Conservation (phyloP, 2,888 invertebrate species). For the Conus canariensis region DNA sequence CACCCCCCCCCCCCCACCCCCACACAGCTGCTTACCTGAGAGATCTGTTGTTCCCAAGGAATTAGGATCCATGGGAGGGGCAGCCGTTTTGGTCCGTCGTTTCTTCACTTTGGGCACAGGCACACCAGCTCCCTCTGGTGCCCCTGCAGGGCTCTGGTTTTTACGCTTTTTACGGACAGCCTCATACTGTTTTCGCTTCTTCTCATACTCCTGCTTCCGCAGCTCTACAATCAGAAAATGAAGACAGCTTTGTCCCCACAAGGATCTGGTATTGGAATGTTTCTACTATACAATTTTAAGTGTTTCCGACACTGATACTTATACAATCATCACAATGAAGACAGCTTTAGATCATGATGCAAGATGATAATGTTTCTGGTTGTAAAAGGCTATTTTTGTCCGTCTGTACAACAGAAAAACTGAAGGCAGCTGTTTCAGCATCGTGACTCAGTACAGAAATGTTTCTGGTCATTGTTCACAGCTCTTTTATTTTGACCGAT, state of each 20-base stretch:
- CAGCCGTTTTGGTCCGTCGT: constrained; percentile 86
- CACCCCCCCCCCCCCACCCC: not conserved
- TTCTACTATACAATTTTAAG: too few relatives aligned
- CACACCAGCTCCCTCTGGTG: constrained; percentile 34
- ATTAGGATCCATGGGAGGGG: constrained; percentile 21
- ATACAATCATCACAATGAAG: too few relatives aligned
- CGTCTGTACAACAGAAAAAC: too few relatives aligned
- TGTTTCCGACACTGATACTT: too few relatives aligned
- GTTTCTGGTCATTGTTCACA: too few relatives aligned
- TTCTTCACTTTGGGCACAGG: constrained; percentile 83
- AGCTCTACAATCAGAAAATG: constrained; percentile 50
- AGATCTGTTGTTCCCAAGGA: constrained; percentile 36
- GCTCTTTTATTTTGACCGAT: too few relatives aligned
- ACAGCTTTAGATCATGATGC: too few relatives aligned
- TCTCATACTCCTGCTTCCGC: constrained; percentile 69
- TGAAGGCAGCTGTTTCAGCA: too few relatives aligned
- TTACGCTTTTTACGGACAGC: constrained; percentile 66
- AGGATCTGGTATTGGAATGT: too few relatives aligned
- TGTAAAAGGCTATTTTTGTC: too few relatives aligned
- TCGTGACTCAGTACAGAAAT: too few relatives aligned
- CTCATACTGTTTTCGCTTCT: constrained; percentile 69
- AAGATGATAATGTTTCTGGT: too few relatives aligned
- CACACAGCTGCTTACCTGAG: not conserved
- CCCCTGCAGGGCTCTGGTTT: constrained; percentile 46
- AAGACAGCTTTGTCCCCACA: not conserved